These are phyloP conservation scores for Clostera curtula DNA, from an alignment of 2,888 invertebrate species.

Conservation along the genomic window DNA sequence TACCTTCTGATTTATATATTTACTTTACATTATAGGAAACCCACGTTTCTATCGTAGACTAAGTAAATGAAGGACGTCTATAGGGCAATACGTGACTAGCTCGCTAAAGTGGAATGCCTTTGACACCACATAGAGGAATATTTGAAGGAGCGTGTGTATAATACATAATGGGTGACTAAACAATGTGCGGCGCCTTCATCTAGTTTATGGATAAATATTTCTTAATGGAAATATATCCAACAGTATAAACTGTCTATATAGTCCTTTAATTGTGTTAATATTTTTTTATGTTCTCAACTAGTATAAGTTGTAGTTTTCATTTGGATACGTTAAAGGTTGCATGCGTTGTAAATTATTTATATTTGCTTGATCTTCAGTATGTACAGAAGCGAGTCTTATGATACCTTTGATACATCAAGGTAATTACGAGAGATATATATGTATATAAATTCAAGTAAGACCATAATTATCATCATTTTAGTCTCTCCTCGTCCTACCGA, in stretches of 20 bases:
- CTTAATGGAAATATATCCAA: slow-evolving; percentile 10
- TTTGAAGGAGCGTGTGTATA: slow-evolving; percentile 20
- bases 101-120: slow-evolving; percentile 35
- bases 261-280: too few relatives aligned
- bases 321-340: too few relatives aligned
- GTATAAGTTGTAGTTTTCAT: too few relatives aligned
- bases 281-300: too few relatives aligned
- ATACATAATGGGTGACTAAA: slow-evolving; percentile 22
- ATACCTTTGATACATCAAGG: too few relatives aligned
- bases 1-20: slow-evolving; percentile 19
- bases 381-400: too few relatives aligned
- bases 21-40: slow-evolving; percentile 22
- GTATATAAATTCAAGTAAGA: too few relatives aligned
- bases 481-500: too few relatives aligned
- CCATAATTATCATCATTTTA: too few relatives aligned
- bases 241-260: slow-evolving; percentile 10
- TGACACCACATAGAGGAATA: slow-evolving; percentile 33
- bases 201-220: slow-evolving; percentile 18
- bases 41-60: slow-evolving; percentile 26
- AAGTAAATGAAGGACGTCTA: slow-evolving; percentile 40
- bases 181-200: slow-evolving; percentile 19
- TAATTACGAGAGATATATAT: too few relatives aligned
- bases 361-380: too few relatives aligned
- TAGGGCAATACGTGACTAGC: slow-evolving; percentile 35
- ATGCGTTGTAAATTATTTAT: too few relatives aligned